Percentiles rank a stretch among this genome's conserved stretches.
These are phyloP conservation scores for Ornithoptera priamus DNA, from an alignment of 2,888 invertebrate genomes.

Conservation along the genomic window DNA sequence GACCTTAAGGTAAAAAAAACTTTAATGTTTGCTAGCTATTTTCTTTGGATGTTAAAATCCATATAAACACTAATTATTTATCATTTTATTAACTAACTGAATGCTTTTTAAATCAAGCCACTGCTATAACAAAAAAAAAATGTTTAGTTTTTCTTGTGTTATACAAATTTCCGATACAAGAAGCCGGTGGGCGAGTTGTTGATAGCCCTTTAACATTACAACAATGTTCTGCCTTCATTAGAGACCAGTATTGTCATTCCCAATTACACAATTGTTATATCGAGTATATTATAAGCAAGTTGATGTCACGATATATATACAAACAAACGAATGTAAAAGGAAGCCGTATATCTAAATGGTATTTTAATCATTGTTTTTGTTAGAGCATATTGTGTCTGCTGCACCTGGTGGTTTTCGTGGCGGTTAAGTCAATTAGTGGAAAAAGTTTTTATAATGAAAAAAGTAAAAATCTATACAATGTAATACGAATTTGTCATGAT, in stretches of 20 bases:
- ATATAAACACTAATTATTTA: too few species aligned
- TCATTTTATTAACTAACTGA: too few species aligned
- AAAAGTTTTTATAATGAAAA: not conserved
- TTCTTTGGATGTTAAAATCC: too few species aligned
- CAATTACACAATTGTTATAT: slow-evolving; percentile 15
- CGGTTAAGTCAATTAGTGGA: slow-evolving; percentile 3
- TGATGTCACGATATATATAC: slow-evolving; percentile 19
- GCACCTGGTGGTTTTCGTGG: slow-evolving; percentile 27
- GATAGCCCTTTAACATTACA: not conserved
- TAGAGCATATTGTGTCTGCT: slow-evolving; percentile 20
- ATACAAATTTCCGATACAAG: not conserved
- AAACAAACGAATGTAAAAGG: slow-evolving; percentile 28
- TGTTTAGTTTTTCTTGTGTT: too few species aligned
- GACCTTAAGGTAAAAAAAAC: too few species aligned
- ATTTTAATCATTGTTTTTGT: slow-evolving; percentile 29
- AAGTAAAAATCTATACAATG: not conserved
- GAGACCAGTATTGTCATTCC: slow-evolving; percentile 9
- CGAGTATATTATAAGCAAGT: slow-evolving; percentile 3
- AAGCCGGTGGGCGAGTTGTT: not conserved
- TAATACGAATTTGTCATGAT: not conserved
- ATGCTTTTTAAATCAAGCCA: too few species aligned
- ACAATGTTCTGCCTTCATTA: not conserved
- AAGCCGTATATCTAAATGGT: slow-evolving; percentile 23
- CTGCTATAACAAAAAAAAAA: too few species aligned
- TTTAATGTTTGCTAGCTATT: too few species aligned